Evolutionary conservation across 2,888 invertebrate genomes (phyloP).

Genomic region (Choreutis nemorana): DNA sequence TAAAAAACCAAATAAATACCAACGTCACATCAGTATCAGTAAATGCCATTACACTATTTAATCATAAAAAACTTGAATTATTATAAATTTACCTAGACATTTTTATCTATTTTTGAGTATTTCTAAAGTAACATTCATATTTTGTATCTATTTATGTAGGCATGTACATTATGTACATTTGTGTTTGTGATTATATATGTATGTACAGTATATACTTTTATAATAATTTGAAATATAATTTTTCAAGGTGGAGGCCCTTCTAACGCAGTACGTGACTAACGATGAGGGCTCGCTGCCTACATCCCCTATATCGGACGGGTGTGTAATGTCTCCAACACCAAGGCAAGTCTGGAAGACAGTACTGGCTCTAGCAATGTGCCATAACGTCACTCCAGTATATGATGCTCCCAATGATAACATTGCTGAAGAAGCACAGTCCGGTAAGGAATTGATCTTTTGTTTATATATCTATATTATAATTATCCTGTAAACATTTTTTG

Average conservation of each 20-base stretch:
- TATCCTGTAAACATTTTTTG: not conserved
- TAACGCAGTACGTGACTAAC: constrained; percentile 54
- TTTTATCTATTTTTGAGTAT: too few relatives aligned
- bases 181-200: not conserved
- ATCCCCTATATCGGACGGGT: constrained; percentile 58
- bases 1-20: too few relatives aligned
- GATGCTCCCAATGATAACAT: constrained; percentile 54
- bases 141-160: not conserved
- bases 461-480: not conserved
- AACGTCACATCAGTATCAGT: too few relatives aligned
- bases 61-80: too few relatives aligned
- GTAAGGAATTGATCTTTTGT: too few relatives aligned
- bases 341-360: constrained; percentile 86
- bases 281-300: constrained; percentile 33
- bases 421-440: constrained; percentile 41
- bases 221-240: not conserved
- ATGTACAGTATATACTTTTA: not conserved
- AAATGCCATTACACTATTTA: too few relatives aligned
- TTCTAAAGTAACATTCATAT: too few relatives aligned
- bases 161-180: not conserved
- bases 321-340: constrained; percentile 23
- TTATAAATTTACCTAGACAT: too few relatives aligned
- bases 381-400: constrained; percentile 98
- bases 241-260: constrained; percentile 42
- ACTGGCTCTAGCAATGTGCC: constrained; percentile 94